Evolutionary conservation across 2,888 invertebrate genomes (phyloP).

Genomic region (Mythimna pallens): DNA sequence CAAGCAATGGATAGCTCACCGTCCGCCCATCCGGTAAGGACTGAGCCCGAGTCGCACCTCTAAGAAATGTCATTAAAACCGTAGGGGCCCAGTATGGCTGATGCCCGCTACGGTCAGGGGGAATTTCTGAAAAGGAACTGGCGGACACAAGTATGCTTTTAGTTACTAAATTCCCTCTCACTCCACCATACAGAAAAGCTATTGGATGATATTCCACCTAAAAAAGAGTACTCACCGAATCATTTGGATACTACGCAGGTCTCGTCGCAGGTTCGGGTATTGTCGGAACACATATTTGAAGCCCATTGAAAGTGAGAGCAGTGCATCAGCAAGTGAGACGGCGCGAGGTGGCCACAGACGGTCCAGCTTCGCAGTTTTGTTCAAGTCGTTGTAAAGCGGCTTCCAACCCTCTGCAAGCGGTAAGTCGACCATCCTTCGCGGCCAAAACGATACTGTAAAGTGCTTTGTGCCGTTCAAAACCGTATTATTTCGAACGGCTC

Average conservation of each 20-base stretch:
- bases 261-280: conserved; percentile 38
- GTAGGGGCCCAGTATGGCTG: too few relatives aligned
- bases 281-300: conserved; percentile 21
- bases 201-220: too few relatives aligned
- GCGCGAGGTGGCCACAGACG: conserved; percentile 14
- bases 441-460: conserved; percentile 66
- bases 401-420: not conserved
- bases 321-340: conserved; percentile 60
- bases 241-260: conserved; percentile 34
- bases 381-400: not conserved
- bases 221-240: conserved; percentile 35
- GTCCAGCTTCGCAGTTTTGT: not conserved
- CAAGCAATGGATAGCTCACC: too few relatives aligned
- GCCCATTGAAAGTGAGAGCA: conserved; percentile 57
- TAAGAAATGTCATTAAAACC: too few relatives aligned
- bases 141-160: too few relatives aligned
- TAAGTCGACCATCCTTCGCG: conserved; percentile 41
- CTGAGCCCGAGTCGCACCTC: too few relatives aligned
- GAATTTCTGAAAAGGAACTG: too few relatives aligned
- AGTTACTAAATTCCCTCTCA: too few relatives aligned
- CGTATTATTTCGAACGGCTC: not conserved
- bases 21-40: too few relatives aligned
- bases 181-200: too few relatives aligned
- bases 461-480: conserved; percentile 24
- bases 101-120: too few relatives aligned